Base-by-base conservation (phyloP, 1,140 invertebrate species). In the Rhynchophorus ferrugineus region DNA sequence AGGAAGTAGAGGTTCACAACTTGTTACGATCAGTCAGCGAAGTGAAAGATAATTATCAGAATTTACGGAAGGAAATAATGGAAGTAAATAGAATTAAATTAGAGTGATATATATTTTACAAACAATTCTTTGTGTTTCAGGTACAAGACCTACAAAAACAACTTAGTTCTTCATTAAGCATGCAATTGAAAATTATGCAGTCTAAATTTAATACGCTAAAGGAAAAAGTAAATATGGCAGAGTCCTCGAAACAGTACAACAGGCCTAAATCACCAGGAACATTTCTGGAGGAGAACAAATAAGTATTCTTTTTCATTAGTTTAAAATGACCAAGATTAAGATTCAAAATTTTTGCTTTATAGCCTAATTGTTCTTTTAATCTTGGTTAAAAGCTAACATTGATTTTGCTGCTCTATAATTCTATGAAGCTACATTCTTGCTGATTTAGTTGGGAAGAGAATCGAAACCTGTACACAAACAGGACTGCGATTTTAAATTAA, bases 131-230 rank as follows among this genome's bases (percentile, higher is more conserved):
- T 44, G 22, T 20, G 19, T 24, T 14, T 11, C 35, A 66, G 54
- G 68, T 70, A 6, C 68, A 70, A 45, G 65, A 67, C 33, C 54
- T 70, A 3, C 67, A 69, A 53, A 67, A 63, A 53, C 64, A 70
- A 37, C 55, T 70, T n/a, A 69, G 63, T 51, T 60, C 47, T 8
- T 61, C 67, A 18, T 55, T 70, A 36, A 65, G 65, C 37, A 14
- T 50, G 14, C 68, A 70, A 47, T 53, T 69, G 17, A 61, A 62
- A 46, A 44, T 67, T 33, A 66, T 70, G 66, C 68, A 69, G 47
- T 54, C 44, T n/a, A 68, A 68, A 47, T 70, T 61, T 45, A 61
- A 63, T 33, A 48, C 46, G 7, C 50, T 70, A 13, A 70, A 70
- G 57, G 62, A 65, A 44, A 66, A 63, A 49, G 36, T 64, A 11